phyloP scores from a whole-genome alignment of 2,888 invertebrate species.

The Yponomeuta sedellus region DNA sequence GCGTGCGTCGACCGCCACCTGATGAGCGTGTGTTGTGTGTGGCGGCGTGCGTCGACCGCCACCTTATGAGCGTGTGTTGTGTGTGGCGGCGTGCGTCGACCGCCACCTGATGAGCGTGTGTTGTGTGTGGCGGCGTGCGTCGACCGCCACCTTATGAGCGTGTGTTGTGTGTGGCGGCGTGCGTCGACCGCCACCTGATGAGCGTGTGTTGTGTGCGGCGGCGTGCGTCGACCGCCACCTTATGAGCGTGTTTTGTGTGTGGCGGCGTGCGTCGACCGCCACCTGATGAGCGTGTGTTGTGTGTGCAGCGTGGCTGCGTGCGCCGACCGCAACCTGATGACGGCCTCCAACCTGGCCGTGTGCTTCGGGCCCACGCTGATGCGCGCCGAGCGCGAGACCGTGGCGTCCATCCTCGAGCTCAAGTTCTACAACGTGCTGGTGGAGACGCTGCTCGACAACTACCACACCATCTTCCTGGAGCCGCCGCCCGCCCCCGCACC shows the following conservation, averaged over 20 bases:
- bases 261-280: slow-evolving; percentile 87
- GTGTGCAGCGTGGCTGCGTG: slow-evolving; percentile 77
- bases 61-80: too few relatives aligned
- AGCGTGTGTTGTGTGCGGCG: slow-evolving; percentile 47
- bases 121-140: too few relatives aligned
- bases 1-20: too few relatives aligned
- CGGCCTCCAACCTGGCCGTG: slow-evolving; percentile 96
- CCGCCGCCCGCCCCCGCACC: slow-evolving; percentile 24
- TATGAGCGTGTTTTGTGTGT: slow-evolving; percentile 85
- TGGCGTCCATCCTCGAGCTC: slow-evolving; percentile 98
- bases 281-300: slow-evolving; percentile 77
- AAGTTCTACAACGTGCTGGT: slow-evolving; percentile 99
- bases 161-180: too few relatives aligned
- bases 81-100: too few relatives aligned
- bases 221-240: slow-evolving; percentile 91
- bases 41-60: too few relatives aligned
- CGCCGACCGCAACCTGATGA: slow-evolving; percentile 95
- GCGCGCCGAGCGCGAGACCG: slow-evolving; percentile 96
- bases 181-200: too few relatives aligned
- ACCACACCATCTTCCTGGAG: slow-evolving; percentile 63
- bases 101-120: too few relatives aligned
- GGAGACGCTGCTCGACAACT: slow-evolving; percentile 91
- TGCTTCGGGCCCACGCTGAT: slow-evolving; percentile 98
- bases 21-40: too few relatives aligned
- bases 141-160: too few relatives aligned